Percentiles rank a stretch among this genome's conserved stretches.
Conservation (phyloP, 1,140 invertebrate genomes). For the Drosophila kurseongensis region DNA sequence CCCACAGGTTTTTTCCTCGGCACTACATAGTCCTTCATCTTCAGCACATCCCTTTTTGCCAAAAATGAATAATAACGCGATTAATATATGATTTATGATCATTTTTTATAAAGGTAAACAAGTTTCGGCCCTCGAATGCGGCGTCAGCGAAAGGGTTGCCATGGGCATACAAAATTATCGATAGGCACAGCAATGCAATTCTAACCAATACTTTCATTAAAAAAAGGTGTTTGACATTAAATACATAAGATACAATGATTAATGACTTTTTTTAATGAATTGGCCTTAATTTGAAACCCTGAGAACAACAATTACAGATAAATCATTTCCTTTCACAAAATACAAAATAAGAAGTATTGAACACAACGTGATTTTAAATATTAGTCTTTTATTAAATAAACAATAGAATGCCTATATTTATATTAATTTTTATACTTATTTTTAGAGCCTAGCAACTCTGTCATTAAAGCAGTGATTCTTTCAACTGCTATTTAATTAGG, state of each 20-base stretch:
- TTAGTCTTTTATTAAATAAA: not conserved
- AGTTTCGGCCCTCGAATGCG: not conserved
- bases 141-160: slow-evolving; percentile 15
- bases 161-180: not conserved
- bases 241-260: too few species aligned
- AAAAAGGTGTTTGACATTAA: too few species aligned
- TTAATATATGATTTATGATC: slow-evolving; percentile 36
- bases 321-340: too few species aligned
- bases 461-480: not conserved
- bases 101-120: slow-evolving; percentile 49
- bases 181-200: not conserved
- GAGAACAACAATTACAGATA: too few species aligned
- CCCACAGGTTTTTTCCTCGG: slow-evolving; percentile 1
- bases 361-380: too few species aligned
- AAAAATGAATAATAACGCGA: slow-evolving; percentile 33
- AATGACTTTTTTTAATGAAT: too few species aligned
- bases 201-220: too few species aligned
- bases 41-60: not conserved
- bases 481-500: slow-evolving; percentile 3
- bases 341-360: too few species aligned
- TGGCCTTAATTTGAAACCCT: too few species aligned
- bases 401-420: not conserved
- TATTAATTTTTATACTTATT: not conserved
- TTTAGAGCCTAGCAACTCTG: not conserved
- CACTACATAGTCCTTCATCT: slow-evolving; percentile 12